A percentile compares a stretch with the other conserved stretches of the same genome.
These are phyloP conservation scores for Erpornis zantholeuca DNA, from an alignment of 2,113 vertebrate genomes.

Conservation along the genomic window DNA sequence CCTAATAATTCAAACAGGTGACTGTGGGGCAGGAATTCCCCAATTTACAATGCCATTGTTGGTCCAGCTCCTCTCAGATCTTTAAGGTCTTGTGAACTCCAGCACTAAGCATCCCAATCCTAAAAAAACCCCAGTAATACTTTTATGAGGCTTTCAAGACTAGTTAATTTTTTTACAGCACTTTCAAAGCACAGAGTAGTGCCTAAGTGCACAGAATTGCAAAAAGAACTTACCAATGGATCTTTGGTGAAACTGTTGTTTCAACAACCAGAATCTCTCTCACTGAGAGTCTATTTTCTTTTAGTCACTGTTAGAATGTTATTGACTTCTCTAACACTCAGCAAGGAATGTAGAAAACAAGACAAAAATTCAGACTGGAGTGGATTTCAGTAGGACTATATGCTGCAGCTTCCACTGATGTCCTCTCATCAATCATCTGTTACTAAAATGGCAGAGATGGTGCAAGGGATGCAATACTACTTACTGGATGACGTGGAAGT, in stretches of 20 bases:
- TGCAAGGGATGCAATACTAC: background rate
- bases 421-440: background rate
- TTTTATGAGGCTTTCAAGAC: background rate
- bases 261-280: background rate
- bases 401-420: background rate
- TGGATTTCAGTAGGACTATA: background rate
- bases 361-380: background rate
- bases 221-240: background rate
- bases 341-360: background rate
- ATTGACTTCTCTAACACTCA: background rate
- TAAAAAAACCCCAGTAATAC: background rate
- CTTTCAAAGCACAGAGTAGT: background rate
- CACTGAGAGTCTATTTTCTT: background rate
- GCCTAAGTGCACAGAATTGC: background rate
- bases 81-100: background rate
- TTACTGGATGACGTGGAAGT: background rate
- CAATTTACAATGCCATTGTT: background rate
- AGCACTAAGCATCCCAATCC: background rate
- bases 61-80: background rate
- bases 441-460: background rate
- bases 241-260: background rate
- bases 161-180: background rate
- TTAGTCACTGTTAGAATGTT: background rate
- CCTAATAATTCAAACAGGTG: background rate
- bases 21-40: background rate